Conservation (phyloP, 2,113 vertebrate genomes). For the Heteronetta atricapilla region DNA sequence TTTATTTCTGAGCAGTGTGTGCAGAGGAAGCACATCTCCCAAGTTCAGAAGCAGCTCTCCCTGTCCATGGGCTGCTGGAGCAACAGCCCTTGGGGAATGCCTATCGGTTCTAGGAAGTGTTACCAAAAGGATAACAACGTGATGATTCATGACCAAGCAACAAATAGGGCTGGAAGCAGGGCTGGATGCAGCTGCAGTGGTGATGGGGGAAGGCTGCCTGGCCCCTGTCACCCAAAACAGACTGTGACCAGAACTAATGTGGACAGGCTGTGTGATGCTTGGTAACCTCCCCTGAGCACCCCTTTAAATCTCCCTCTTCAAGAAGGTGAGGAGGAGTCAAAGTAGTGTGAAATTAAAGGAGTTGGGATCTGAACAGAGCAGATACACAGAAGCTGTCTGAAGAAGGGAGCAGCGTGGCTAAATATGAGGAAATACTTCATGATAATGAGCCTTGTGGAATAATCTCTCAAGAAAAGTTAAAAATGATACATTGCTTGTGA, state of each 20-base stretch:
- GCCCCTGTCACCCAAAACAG: background rate
- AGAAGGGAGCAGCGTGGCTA: background rate
- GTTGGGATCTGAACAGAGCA: background rate
- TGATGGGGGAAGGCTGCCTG: background rate
- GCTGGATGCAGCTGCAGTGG: background rate
- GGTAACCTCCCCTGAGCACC: background rate
- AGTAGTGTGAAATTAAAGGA: background rate
- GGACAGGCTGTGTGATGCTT: background rate
- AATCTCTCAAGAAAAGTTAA: background rate
- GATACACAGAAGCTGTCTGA: background rate
- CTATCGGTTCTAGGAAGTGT: background rate
- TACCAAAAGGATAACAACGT: background rate
- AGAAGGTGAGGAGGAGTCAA: background rate
- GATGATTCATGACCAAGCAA: background rate
- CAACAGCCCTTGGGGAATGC: background rate
- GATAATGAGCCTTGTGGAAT: background rate
- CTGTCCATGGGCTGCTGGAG: background rate
- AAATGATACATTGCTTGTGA: background rate
- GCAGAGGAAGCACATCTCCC: background rate
- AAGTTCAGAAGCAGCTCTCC: background rate
- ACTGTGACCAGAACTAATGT: constrained; percentile 2
- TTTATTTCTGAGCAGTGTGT: background rate
- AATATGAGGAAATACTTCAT: background rate
- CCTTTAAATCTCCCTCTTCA: background rate
- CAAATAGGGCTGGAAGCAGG: background rate